Base-by-base conservation (phyloP, 2,888 invertebrate genomes). In the Ypsolopha scabrella region DNA sequence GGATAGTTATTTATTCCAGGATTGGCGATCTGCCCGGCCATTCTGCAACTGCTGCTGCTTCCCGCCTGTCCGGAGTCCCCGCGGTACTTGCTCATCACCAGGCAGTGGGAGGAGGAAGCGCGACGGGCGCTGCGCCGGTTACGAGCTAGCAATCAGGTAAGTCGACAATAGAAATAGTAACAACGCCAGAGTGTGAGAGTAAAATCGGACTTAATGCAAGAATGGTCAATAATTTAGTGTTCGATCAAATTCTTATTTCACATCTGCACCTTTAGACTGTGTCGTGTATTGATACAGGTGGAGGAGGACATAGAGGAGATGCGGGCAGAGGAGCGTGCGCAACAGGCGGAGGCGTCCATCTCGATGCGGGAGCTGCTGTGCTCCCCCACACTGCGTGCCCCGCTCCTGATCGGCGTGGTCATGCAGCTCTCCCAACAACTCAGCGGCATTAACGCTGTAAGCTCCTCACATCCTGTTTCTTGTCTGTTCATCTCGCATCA, bases 371-470 rank as follows among this genome's bases (percentile, higher is more conserved):
- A 97, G 82, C 89, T 98, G 63, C 92, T 98, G 62, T 94, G 94
- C 73, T 96, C 95, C 58, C 94, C 94, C 51, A 94, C 95, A 57
- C 89, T 98, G 59, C 90, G 97, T 62, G 92, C 94, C 65, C 97
- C 98, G 14, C 90, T 98, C 58, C 90, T 97, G 61, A 97, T 98
- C 68, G 97, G 96, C 64, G 93, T 98, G 62, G 95, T 98, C 58
- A 97, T 98, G 97, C 98, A 98, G 78, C 90, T 98, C 56, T 97
- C 97, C 52, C 98, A 98, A 79, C 98, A 98, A 78, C 91, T 98
- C 59, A 97, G 97, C 62, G 98, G 98, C 70, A 98, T 98, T 75
- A 97, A 97, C 86, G 98, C 97, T 77, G 98, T 96, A 87, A 88
- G 90, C 75, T 6, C 35, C 39, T 35, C 50, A 41, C 33, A 33